Evolutionary conservation across 2,888 invertebrate species (phyloP).

Genomic region (Ethmia dodecea): DNA sequence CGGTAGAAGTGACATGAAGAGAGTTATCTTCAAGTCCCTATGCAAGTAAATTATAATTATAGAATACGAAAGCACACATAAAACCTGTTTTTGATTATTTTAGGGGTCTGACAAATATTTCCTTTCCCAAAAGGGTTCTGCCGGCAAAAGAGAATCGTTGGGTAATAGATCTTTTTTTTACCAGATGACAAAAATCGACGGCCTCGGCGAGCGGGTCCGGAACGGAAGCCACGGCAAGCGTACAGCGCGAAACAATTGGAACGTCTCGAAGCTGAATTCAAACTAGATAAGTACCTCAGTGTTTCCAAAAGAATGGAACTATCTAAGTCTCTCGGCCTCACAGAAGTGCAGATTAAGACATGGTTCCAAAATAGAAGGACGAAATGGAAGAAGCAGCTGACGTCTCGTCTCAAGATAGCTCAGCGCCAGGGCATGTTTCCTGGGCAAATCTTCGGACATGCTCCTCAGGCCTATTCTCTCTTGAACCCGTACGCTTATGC

Average conservation of each 20-base stretch:
- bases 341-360: slow-evolving; percentile 97
- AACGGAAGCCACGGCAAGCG: slow-evolving; percentile 96
- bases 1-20: too few species aligned
- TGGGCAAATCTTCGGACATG: slow-evolving; percentile 81
- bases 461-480: slow-evolving; percentile 79
- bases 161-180: slow-evolving; percentile 1
- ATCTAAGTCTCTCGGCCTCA: slow-evolving; percentile 90
- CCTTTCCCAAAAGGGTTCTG: too few species aligned
- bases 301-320: slow-evolving; percentile 97
- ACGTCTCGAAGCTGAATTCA: slow-evolving; percentile 94
- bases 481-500: slow-evolving; percentile 80
- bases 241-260: slow-evolving; percentile 97
- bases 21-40: too few species aligned
- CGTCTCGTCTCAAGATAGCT: slow-evolving; percentile 91
- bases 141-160: too few species aligned
- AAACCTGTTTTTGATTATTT: too few species aligned
- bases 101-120: too few species aligned
- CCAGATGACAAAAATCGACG: slow-evolving; percentile 90
- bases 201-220: slow-evolving; percentile 91
- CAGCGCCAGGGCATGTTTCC: slow-evolving; percentile 89
- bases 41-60: too few species aligned
- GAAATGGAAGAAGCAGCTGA: slow-evolving; percentile 98
- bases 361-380: slow-evolving; percentile 98
- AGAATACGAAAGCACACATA: too few species aligned
- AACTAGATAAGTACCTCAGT: slow-evolving; percentile 96